phyloP scores from a whole-genome alignment of 2,888 invertebrate species.

The Aleiodes leptofemur region DNA sequence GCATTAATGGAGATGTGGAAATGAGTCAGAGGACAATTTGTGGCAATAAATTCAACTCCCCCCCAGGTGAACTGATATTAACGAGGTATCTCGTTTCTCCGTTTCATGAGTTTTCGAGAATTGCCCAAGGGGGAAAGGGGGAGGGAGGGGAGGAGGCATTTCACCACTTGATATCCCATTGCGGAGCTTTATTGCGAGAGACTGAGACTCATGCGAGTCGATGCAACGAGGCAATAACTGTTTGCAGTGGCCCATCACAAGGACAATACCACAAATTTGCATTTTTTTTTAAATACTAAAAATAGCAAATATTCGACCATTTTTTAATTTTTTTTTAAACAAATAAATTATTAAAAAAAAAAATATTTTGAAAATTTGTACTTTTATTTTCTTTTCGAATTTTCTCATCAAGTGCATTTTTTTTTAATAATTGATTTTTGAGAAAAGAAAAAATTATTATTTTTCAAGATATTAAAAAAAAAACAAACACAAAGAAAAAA shows the following conservation, averaged over 20 bases:
- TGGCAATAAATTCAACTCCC: not conserved
- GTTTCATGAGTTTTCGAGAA: conserved; percentile 36
- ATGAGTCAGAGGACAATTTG: not conserved
- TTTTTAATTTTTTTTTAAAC: too few species aligned
- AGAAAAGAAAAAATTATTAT: too few species aligned
- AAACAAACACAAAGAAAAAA: too few species aligned
- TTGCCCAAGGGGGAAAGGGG: not conserved
- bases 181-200: conserved; percentile 4
- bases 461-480: too few species aligned
- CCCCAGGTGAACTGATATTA: conserved; percentile 7
- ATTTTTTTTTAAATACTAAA: too few species aligned
- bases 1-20: not conserved
- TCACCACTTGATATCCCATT: conserved; percentile 1
- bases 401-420: too few species aligned
- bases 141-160: not conserved
- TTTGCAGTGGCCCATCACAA: not conserved
- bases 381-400: too few species aligned
- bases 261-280: not conserved
- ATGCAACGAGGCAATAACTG: not conserved
- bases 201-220: conserved; percentile 2
- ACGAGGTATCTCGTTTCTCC: conserved; percentile 32
- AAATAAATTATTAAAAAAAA: too few species aligned
- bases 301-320: too few species aligned
- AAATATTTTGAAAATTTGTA: too few species aligned
- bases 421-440: too few species aligned